These are phyloP conservation scores for Ectobius pallidus DNA, from an alignment of 2,888 invertebrate genomes.

Conservation along the genomic window DNA sequence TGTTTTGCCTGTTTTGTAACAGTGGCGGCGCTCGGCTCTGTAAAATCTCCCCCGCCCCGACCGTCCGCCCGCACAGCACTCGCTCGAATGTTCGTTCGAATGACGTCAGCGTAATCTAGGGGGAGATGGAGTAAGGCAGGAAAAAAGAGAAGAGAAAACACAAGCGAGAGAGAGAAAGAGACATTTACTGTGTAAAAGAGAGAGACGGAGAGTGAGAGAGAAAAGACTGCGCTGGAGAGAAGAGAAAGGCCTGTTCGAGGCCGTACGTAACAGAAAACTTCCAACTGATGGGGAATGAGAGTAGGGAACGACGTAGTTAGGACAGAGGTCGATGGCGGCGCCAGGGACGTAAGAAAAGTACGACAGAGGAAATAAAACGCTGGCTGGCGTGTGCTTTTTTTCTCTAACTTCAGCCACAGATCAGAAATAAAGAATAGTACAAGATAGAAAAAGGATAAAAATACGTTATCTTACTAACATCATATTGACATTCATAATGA, in stretches of 20 bases:
- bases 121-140: constrained; percentile 23
- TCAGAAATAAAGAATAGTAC: background rate
- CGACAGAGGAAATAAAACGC: constrained; percentile 29
- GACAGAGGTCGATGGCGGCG: constrained; percentile 41
- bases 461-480: no score
- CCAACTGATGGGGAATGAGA: constrained; percentile 37
- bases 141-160: constrained; percentile 31
- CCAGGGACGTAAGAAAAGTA: constrained; percentile 38
- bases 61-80: background rate
- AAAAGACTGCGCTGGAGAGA: constrained; percentile 8
- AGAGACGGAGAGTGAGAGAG: no score
- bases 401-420: background rate
- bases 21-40: constrained; percentile 10
- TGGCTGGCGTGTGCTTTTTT: constrained; percentile 26
- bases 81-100: constrained; percentile 23
- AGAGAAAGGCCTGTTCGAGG: constrained; percentile 20
- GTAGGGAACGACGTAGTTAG: constrained; percentile 41
- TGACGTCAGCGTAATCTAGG: constrained; percentile 41
- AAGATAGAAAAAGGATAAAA: background rate
- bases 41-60: constrained; percentile 12
- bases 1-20: constrained; percentile 15
- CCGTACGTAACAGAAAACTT: constrained; percentile 40
- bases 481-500: no score
- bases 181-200: constrained; percentile 19
- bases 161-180: constrained; percentile 29